Evolutionary conservation across 2,797 vertebrate genomes (phyloP).

Genomic region (Pelobates cultripes): DNA sequence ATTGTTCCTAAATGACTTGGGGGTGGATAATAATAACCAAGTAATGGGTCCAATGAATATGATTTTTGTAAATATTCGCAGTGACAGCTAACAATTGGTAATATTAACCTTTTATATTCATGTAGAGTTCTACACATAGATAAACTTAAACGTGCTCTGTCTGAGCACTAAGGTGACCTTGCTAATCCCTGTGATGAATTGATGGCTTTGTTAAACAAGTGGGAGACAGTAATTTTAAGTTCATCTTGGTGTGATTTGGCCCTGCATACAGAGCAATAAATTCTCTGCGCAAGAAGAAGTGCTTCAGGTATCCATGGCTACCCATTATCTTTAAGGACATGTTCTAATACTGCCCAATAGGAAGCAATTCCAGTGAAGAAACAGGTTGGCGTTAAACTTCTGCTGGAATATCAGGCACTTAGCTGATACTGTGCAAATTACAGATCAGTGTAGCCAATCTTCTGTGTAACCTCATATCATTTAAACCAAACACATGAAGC

Average conservation of each 20-base stretch:
- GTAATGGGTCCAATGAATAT: too few relatives aligned
- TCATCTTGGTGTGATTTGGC: conserved; percentile 26
- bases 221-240: conserved; percentile 36
- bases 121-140: neutral
- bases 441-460: conserved; percentile 38
- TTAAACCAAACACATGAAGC: conserved; percentile 14
- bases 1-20: too few relatives aligned
- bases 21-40: too few relatives aligned
- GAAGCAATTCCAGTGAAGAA: conserved; percentile 13
- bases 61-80: neutral
- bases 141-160: neutral
- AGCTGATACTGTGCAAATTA: conserved; percentile 45
- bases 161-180: conserved; percentile 43
- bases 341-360: conserved; percentile 40
- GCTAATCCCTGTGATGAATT: conserved; percentile 45
- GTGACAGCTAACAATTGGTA: too few relatives aligned
- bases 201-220: conserved; percentile 46
- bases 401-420: conserved; percentile 44
- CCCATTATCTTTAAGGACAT: conserved; percentile 49
- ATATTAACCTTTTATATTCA: neutral
- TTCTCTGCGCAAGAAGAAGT: conserved; percentile 5
- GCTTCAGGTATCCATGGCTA: conserved; percentile 45
- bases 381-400: conserved; percentile 8
- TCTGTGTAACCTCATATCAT: conserved; percentile 38
- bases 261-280: conserved; percentile 24